Evolutionary conservation across 2,113 vertebrate species (phyloP).

Genomic region (Cyphomyrus discorhynchus): DNA sequence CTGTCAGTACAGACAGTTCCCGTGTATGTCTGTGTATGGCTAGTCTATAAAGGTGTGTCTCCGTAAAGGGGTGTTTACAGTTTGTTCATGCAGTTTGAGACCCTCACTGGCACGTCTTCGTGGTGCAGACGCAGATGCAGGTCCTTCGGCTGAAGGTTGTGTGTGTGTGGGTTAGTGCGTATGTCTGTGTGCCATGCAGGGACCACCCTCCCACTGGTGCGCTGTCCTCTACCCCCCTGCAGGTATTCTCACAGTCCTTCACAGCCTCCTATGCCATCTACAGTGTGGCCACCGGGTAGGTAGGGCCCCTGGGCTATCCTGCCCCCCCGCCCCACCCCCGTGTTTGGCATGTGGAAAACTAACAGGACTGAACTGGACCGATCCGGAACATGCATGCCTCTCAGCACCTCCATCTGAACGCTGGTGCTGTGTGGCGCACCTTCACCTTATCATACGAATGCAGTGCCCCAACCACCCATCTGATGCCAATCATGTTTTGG

Average conservation of each 20-base stretch:
- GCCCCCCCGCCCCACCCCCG: slow-evolving; percentile 12
- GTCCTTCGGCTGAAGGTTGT: background rate
- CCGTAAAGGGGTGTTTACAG: background rate
- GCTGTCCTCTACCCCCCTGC: slow-evolving; percentile 61
- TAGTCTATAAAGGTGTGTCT: background rate
- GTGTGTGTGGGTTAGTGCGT: background rate
- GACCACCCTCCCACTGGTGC: slow-evolving; percentile 43
- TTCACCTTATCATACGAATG: background rate
- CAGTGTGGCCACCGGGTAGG: slow-evolving; percentile 69
- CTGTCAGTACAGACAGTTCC: background rate
- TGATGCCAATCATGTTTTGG: background rate
- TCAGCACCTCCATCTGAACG: slow-evolving; percentile 28
- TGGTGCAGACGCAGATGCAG: slow-evolving; percentile 11
- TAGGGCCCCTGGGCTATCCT: slow-evolving; percentile 44
- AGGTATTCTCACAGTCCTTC: slow-evolving; percentile 73
- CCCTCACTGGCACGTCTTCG: background rate
- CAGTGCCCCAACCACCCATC: background rate
- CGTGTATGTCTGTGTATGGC: background rate
- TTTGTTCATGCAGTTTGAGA: background rate
- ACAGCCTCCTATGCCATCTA: slow-evolving; percentile 69
- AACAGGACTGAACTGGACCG: slow-evolving; percentile 37
- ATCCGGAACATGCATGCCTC: slow-evolving; percentile 17
- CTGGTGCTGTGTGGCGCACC: background rate
- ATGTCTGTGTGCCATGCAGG: slow-evolving; percentile 23
- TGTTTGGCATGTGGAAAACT: slow-evolving; percentile 57